Evolutionary conservation across 37 sponge, comb jelly and placozoan species (phyloP).

Genomic region (Hexactinellida sp.): DNA sequence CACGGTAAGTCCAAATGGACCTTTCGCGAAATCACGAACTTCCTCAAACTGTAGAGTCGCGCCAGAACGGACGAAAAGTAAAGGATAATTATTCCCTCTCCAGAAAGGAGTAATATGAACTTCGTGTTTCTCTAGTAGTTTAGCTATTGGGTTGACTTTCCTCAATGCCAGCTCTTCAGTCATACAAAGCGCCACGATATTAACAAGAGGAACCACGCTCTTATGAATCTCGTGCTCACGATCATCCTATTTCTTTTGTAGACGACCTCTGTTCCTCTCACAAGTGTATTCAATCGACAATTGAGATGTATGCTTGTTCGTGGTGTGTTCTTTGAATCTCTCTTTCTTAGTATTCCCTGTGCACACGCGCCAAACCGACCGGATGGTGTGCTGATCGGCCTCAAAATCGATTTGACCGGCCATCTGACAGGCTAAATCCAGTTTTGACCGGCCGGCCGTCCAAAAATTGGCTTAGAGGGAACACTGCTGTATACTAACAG

Average conservation of each 20-base stretch:
- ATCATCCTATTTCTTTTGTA: background rate
- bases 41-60: background rate
- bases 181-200: background rate
- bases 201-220: background rate
- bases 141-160: background rate
- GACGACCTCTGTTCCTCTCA: constrained; percentile 11
- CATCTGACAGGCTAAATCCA: too few relatives aligned
- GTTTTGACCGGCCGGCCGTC: too few relatives aligned
- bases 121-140: constrained; percentile 3
- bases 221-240: background rate
- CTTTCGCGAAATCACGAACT: background rate
- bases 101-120: background rate
- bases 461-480: too few relatives aligned
- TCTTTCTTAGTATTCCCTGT: background rate
- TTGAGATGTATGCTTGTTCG: background rate
- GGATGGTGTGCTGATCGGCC: background rate
- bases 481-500: too few relatives aligned
- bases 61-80: background rate
- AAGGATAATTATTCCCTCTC: background rate
- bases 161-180: background rate
- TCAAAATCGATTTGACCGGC: background rate
- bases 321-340: constrained; percentile 7
- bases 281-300: background rate
- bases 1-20: constrained; percentile 8
- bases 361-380: background rate